phyloP scores from a whole-genome alignment of 2,797 vertebrate genomes.

The Mico argentatus region DNA sequence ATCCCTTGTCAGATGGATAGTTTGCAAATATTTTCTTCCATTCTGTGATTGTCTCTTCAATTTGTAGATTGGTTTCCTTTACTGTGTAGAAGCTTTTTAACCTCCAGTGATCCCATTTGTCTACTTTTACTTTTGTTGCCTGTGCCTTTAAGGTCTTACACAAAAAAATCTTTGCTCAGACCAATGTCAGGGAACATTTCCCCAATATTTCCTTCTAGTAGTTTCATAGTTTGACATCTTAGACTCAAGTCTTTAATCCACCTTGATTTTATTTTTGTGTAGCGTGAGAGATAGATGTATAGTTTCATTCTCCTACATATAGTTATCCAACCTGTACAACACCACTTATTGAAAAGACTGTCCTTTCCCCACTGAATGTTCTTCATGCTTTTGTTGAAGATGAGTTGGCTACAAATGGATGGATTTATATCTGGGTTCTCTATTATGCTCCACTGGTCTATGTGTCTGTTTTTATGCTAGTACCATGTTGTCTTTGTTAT shows the following conservation, averaged over 20 bases:
- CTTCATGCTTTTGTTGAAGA: not conserved
- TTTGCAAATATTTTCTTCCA: not conserved
- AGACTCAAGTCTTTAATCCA: no score
- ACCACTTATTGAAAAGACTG: not conserved
- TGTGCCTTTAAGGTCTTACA: no score
- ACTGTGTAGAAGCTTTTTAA: not conserved
- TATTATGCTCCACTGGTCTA: no score
- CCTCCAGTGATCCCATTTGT: not conserved
- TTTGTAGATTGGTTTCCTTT: not conserved
- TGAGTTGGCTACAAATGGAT: not conserved
- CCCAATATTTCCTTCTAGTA: no score
- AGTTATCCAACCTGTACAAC: not conserved
- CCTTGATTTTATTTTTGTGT: no score
- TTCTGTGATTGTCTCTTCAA: not conserved
- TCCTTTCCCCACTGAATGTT: not conserved
- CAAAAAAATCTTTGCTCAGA: no score
- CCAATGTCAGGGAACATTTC: no score
- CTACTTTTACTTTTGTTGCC: not conserved
- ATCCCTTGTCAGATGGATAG: not conserved
- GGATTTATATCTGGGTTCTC: not conserved
- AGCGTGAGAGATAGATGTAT: not conserved
- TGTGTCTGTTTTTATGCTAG: no score
- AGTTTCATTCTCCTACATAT: not conserved
- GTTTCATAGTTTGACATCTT: no score
- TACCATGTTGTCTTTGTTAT: no score